Percentiles rank a stretch among this genome's conserved stretches.
These are phyloP conservation scores for Calycopis cecrops DNA, from an alignment of 1,140 invertebrate genomes.

Conservation along the genomic window DNA sequence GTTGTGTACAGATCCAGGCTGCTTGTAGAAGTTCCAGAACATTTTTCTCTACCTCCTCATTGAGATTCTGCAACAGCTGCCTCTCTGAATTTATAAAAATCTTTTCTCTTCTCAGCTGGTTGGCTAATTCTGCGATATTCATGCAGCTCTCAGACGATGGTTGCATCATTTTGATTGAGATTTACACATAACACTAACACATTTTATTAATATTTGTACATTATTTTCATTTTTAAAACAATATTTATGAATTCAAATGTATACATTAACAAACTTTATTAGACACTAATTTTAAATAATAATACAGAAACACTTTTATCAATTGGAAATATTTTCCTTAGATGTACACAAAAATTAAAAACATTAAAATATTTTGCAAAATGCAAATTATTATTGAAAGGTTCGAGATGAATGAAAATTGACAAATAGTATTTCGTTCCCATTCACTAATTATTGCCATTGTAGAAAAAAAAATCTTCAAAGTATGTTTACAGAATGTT, in stretches of 20 bases:
- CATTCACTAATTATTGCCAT: no score
- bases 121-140: constrained; percentile 68
- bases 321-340: neutral
- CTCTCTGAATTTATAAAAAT: constrained; percentile 70
- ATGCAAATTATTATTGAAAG: constrained; percentile 8
- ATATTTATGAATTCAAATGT: neutral
- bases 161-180: constrained; percentile 60
- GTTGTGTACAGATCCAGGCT: constrained; percentile 92
- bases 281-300: neutral
- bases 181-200: constrained; percentile 35
- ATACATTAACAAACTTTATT: neutral
- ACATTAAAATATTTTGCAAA: constrained; percentile 9
- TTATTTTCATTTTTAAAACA: neutral
- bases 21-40: constrained; percentile 77
- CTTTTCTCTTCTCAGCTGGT: constrained; percentile 65
- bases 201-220: constrained; percentile 30
- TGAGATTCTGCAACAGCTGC: constrained; percentile 65
- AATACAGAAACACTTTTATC: neutral
- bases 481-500: no score
- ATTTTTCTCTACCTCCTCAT: constrained; percentile 66
- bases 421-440: neutral
- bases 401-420: constrained; percentile 23
- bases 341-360: neutral
- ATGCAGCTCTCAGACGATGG: constrained; percentile 63
- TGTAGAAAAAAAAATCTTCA: no score